Conservation (phyloP, 2,797 vertebrate genomes). For the Liparis tanakae region DNA sequence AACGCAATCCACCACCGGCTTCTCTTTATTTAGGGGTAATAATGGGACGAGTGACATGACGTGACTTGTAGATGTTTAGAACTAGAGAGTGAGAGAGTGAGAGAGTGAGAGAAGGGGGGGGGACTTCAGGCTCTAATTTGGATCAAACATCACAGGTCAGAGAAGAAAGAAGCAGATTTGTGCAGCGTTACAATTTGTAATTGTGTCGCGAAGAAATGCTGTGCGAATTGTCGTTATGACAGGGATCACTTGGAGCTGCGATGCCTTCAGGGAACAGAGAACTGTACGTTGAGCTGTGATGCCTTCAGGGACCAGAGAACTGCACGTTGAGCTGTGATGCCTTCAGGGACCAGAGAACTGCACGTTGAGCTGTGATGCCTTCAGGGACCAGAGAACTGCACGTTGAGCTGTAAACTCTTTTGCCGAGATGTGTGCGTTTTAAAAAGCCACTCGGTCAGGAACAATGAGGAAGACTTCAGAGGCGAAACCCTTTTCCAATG, state of each 20-base stretch:
- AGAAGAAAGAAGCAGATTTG: slow-evolving; percentile 50
- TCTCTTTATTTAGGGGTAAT: slow-evolving; percentile 71
- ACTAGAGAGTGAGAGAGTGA: slow-evolving; percentile 44
- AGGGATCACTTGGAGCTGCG: neutral
- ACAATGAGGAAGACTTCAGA: neutral
- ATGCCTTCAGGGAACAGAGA: neutral
- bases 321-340: neutral
- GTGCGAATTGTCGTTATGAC: slow-evolving; percentile 4
- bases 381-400: no score
- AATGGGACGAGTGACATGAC: slow-evolving; percentile 68
- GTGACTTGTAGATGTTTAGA: slow-evolving; percentile 69
- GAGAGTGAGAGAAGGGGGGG: slow-evolving; percentile 22
- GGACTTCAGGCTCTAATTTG: slow-evolving; percentile 63
- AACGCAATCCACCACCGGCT: slow-evolving; percentile 48
- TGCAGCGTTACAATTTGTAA: slow-evolving; percentile 47
- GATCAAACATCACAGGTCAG: slow-evolving; percentile 63
- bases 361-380: no score
- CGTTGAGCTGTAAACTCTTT: no score
- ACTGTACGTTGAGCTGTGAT: neutral
- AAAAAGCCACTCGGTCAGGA: neutral
- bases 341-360: no score
- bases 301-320: neutral
- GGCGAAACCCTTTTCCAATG: neutral
- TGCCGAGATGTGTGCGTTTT: neutral
- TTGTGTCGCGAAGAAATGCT: slow-evolving; percentile 42